phyloP scores from a whole-genome alignment of 2,113 vertebrate genomes.

The Sakesphorus luctuosus region DNA sequence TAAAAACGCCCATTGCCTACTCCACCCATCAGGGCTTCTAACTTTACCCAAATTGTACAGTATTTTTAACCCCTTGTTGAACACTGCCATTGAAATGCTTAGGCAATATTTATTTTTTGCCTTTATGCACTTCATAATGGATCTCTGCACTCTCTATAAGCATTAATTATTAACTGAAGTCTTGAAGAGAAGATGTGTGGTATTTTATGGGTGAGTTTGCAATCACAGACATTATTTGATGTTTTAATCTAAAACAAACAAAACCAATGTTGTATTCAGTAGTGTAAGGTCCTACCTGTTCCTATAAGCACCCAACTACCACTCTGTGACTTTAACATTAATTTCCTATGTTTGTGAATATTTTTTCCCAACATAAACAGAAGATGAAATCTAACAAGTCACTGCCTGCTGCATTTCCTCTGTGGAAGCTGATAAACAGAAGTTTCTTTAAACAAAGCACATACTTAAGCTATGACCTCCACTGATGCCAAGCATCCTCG shows the following conservation, averaged over 20 bases:
- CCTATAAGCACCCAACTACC: not conserved
- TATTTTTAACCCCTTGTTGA: constrained; percentile 37
- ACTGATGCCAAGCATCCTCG: constrained; percentile 32
- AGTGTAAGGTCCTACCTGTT: not conserved
- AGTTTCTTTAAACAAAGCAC: constrained; percentile 48
- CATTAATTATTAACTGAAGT: not conserved
- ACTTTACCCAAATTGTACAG: not conserved
- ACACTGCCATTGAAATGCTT: not conserved
- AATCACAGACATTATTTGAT: not conserved
- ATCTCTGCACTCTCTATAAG: not conserved
- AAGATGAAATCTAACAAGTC: not conserved
- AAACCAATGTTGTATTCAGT: not conserved
- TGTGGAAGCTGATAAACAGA: constrained; percentile 1
- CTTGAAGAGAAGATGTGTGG: not conserved
- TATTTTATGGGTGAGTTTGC: not conserved
- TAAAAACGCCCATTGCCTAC: constrained; percentile 4
- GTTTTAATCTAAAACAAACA: not conserved
- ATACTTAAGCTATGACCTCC: constrained; percentile 15
- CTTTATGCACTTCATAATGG: not conserved
- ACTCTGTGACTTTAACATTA: not conserved
- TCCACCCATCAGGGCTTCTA: constrained; percentile 50
- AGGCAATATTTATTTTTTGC: not conserved
- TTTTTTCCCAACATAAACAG: not conserved
- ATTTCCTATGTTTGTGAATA: not conserved
- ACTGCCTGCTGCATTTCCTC: constrained; percentile 21